These are phyloP conservation scores for Bradypodion pumilum DNA, from an alignment of 2,797 vertebrate genomes.

Conservation along the genomic window DNA sequence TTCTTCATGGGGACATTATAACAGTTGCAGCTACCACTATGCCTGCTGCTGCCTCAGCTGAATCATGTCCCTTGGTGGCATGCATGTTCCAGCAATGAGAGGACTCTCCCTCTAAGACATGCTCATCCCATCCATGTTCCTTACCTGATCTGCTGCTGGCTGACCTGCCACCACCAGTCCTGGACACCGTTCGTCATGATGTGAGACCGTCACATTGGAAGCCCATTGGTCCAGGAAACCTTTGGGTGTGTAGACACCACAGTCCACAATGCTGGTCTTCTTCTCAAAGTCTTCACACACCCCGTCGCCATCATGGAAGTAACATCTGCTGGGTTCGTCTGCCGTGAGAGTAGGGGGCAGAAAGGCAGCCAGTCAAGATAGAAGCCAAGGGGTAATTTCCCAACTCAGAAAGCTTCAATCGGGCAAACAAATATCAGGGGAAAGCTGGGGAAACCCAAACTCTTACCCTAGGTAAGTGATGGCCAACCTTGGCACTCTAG, in stretches of 20 bases:
- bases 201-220: conserved; percentile 88
- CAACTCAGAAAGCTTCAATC: neutral
- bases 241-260: conserved; percentile 93
- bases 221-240: conserved; percentile 98
- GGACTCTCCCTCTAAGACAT: too few relatives aligned
- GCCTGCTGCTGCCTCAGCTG: too few relatives aligned
- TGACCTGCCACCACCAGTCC: conserved; percentile 93
- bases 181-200: conserved; percentile 92
- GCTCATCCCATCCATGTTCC: neutral
- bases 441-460: neutral
- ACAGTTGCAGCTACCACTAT: too few relatives aligned
- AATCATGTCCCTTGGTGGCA: too few relatives aligned
- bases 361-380: neutral
- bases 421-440: neutral
- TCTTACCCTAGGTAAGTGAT: neutral
- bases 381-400: neutral
- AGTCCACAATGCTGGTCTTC: conserved; percentile 94
- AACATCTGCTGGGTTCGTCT: conserved; percentile 96
- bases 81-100: too few relatives aligned
- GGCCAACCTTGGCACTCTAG: too few relatives aligned
- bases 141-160: conserved; percentile 94
- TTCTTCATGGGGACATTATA: too few relatives aligned
- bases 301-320: conserved; percentile 96
- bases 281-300: conserved; percentile 97
- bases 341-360: conserved; percentile 44